A percentile compares a stretch with the other conserved stretches of the same genome.
Conservation (phyloP, 2,113 vertebrate species). For the Podiceps cristatus region DNA sequence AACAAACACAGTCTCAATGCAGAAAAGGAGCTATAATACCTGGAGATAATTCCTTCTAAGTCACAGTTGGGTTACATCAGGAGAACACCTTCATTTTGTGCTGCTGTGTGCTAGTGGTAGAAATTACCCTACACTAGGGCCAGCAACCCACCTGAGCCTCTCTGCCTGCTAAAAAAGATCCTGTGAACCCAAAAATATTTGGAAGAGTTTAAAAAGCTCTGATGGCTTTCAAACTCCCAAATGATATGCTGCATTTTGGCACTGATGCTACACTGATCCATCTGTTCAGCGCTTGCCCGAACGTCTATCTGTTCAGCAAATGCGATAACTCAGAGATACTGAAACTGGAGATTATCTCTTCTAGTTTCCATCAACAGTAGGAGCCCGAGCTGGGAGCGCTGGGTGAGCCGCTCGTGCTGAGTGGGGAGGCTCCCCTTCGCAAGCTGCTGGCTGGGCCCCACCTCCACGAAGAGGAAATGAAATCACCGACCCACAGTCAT, state of each 20-base stretch:
- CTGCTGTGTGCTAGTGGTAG: neutral
- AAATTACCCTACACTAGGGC: neutral
- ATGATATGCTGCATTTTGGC: neutral
- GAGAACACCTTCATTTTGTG: neutral
- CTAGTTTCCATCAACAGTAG: neutral
- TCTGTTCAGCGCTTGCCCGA: neutral
- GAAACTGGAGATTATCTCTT: neutral
- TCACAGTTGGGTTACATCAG: neutral
- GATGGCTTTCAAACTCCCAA: neutral
- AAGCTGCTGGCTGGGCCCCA: neutral
- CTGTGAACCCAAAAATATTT: neutral
- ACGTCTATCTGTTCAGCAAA: neutral
- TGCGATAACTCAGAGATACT: neutral
- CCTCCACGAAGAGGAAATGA: neutral
- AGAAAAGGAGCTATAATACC: neutral
- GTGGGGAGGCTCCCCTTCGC: fast-evolving
- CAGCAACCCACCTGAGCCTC: neutral
- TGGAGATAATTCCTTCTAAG: neutral
- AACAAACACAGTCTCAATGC: neutral
- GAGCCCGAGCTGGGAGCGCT: fast-evolving
- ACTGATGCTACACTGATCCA: neutral
- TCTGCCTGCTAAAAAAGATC: neutral
- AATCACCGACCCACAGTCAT: neutral
- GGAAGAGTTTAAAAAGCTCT: neutral
- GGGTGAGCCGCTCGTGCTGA: neutral